Percentiles rank a stretch among this genome's conserved stretches.
These are phyloP conservation scores for Apteryx mantelli DNA, from an alignment of 2,113 vertebrate genomes.

Conservation along the genomic window DNA sequence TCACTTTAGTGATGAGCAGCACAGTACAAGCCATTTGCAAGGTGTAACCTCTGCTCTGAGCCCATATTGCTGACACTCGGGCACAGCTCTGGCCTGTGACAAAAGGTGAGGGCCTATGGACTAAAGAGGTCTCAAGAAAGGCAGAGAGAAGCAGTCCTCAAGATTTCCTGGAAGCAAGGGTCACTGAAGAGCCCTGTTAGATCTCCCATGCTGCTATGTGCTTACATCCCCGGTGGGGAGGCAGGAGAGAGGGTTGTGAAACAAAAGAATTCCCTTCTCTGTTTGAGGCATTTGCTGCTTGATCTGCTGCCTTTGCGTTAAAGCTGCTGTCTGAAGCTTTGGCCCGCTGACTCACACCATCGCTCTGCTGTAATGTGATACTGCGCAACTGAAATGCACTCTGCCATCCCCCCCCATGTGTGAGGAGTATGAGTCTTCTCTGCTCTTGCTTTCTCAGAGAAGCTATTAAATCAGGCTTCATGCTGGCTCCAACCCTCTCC, in stretches of 20 bases:
- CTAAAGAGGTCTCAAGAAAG: not conserved
- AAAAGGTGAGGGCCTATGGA: not conserved
- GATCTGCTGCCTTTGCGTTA: not conserved
- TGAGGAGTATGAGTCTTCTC: not conserved
- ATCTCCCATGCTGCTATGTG: accelerated
- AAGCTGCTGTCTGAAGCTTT: not conserved
- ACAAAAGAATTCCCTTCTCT: not conserved
- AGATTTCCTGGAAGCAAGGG: not conserved
- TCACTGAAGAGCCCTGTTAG: not conserved
- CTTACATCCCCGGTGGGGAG: accelerated
- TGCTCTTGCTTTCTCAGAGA: not conserved
- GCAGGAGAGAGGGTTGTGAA: not conserved
- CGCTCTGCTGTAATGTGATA: not conserved
- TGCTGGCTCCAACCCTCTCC: not conserved
- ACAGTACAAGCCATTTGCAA: not conserved
- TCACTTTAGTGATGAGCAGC: not conserved
- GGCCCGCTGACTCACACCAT: not conserved
- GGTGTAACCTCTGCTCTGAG: not conserved
- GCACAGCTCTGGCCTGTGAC: not conserved
- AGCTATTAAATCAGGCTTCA: not conserved
- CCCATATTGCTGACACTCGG: not conserved
- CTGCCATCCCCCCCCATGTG: not conserved
- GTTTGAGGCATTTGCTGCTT: not conserved
- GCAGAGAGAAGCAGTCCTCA: accelerated
- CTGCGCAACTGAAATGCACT: not conserved